Evolutionary conservation across 2,797 vertebrate genomes (phyloP).

Genomic region (Galagoides demidoff): DNA sequence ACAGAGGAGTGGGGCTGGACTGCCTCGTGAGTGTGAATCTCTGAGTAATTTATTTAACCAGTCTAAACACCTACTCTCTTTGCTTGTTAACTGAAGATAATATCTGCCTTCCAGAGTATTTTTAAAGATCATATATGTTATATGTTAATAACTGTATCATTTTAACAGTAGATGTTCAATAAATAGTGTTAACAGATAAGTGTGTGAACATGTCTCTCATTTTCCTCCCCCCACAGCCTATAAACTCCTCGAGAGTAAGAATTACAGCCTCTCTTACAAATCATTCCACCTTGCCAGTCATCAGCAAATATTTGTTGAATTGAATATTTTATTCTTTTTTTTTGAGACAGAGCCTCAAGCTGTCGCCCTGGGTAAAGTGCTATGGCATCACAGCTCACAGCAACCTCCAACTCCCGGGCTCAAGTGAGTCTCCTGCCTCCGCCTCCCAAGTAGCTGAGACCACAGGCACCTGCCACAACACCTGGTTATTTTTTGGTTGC

Average conservation of each 20-base stretch:
- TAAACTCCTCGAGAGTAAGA: not conserved
- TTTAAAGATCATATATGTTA: constrained; percentile 62
- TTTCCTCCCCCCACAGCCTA: not conserved
- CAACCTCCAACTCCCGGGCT: too few species aligned
- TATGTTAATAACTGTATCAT: constrained; percentile 38
- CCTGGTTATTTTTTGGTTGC: too few species aligned
- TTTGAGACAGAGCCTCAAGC: too few species aligned
- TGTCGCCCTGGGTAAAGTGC: too few species aligned
- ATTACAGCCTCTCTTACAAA: not conserved
- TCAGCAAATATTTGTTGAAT: not conserved
- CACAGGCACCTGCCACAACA: too few species aligned
- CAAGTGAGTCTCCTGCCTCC: too few species aligned
- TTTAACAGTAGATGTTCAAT: constrained; percentile 57
- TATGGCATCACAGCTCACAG: too few species aligned
- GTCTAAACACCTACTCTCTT: not conserved
- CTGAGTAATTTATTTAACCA: constrained; percentile 17
- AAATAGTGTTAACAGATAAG: not conserved
- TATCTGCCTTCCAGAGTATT: constrained; percentile 36
- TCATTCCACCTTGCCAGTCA: not conserved
- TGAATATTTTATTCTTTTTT: constrained; percentile 41
- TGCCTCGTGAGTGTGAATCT: not conserved
- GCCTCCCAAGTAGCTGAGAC: too few species aligned
- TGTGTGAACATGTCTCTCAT: not conserved
- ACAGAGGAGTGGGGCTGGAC: not conserved
- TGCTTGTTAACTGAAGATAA: constrained; percentile 41